Base-by-base conservation (phyloP, 2,888 invertebrate species). In the Diadegma fenestrale region DNA sequence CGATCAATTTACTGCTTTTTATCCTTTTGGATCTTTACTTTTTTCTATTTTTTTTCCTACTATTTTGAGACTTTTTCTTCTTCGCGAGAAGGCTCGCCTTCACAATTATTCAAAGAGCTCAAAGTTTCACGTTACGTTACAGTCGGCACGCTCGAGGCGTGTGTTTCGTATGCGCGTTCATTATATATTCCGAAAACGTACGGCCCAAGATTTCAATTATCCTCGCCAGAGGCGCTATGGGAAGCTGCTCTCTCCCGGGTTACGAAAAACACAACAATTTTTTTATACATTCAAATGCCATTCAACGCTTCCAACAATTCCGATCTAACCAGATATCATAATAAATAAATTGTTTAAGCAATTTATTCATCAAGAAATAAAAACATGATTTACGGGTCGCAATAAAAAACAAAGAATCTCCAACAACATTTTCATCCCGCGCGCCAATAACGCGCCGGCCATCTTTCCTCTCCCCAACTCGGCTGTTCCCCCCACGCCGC, bases 391-490 rank as follows among this genome's bases (percentile, higher is more conserved):
- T 1, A 33, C 22, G 17, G n/a, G 1, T 68, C 33, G 10, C 26
- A 12, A 26, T 14, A 0, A 12, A 14, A 33, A 14, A 41, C 17
- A 19, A 12, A 19, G 63, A 69, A 37, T 51, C 51, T 66, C 80
- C 43, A 45, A 71, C 45, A 63, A 71, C 80, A 76, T 68, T 85
- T 87, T 80, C 75, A 83, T 73, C 81, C 45, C 64, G 64, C 85
- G 69, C 75, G 84, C 64, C 26, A 45, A 71, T 37, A 41, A 64
- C 17, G 37, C 58, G 10, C 51, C 68, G 43, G 30, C 12, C 54
- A 19, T 54, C 43, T 33, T 80, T 83, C 63, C 64, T 75, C 83
- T 86, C 83, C 75, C 58, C 68, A 68, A 80, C 82, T 85, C 84
- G 54, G 78, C 84, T 77, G 61, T 85, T 68, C 63, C 58, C 72